Percentiles rank a stretch among this genome's conserved stretches.
Evolutionary conservation across 2,797 vertebrate species (phyloP).

Genomic region (Hipposideros larvatus): DNA sequence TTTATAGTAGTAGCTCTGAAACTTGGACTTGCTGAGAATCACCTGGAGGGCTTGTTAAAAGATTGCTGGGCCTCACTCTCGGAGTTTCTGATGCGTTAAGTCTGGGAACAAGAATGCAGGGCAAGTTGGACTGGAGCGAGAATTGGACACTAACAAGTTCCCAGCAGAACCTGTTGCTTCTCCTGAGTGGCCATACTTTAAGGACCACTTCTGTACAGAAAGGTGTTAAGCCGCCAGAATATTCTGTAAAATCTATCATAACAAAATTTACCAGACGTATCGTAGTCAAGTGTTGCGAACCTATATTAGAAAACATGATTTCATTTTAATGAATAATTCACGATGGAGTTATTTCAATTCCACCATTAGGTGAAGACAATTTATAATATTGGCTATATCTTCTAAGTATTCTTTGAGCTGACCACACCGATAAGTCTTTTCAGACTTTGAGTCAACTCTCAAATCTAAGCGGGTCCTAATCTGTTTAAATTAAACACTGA

Average conservation of each 20-base stretch:
- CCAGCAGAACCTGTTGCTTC: background rate
- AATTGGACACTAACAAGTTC: background rate
- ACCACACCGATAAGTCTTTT: background rate
- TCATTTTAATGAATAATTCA: background rate
- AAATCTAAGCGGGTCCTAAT: background rate
- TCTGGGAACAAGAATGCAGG: background rate
- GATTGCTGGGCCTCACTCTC: background rate
- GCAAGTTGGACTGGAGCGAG: rapidly evolving
- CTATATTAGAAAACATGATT: background rate
- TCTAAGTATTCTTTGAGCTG: background rate
- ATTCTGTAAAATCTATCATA: background rate
- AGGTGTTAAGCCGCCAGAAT: background rate
- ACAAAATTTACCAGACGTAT: background rate
- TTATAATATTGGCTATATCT: background rate
- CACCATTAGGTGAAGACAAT: background rate
- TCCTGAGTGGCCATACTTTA: too few relatives aligned
- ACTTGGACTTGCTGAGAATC: background rate
- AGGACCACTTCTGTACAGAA: background rate
- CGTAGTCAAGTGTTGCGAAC: background rate
- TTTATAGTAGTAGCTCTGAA: background rate
- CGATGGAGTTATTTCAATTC: background rate
- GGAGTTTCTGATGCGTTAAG: background rate
- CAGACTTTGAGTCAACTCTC: background rate
- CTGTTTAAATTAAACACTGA: background rate
- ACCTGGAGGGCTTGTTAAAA: background rate